Conservation (phyloP, 2,797 vertebrate species). For the Macroramphosus scolopax region DNA sequence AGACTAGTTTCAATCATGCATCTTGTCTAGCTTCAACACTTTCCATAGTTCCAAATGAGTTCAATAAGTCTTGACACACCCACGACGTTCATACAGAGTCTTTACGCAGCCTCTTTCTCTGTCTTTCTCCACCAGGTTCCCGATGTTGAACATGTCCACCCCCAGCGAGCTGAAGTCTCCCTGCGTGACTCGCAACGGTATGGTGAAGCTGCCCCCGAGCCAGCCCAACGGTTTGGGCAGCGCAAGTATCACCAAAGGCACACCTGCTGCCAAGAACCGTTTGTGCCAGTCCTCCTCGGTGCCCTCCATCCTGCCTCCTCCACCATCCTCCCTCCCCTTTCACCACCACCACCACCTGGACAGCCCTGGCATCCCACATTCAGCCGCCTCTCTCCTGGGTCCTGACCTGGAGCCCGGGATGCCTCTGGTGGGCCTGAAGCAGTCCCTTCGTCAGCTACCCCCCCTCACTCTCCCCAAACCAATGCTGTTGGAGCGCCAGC, state of each 20-base stretch:
- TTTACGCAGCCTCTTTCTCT: slow-evolving; percentile 4
- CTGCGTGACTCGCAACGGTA: slow-evolving; percentile 94
- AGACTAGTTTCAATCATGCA: too few species aligned
- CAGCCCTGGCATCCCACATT: slow-evolving; percentile 71
- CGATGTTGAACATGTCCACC: slow-evolving; percentile 93
- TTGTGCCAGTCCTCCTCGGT: slow-evolving; percentile 94
- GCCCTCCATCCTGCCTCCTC: slow-evolving; percentile 86
- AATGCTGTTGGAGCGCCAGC: slow-evolving; percentile 82
- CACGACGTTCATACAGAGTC: too few species aligned
- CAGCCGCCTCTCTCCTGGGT: slow-evolving; percentile 81
- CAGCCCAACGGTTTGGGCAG: slow-evolving; percentile 94
- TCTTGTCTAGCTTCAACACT: too few species aligned
- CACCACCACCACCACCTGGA: slow-evolving; percentile 81
- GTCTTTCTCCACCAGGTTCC: slow-evolving; percentile 72
- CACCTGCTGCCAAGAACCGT: slow-evolving; percentile 95
- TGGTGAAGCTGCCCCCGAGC: slow-evolving; percentile 90
- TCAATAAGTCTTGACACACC: too few species aligned
- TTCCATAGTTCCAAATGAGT: too few species aligned
- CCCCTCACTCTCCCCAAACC: slow-evolving; percentile 77
- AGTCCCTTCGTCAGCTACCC: slow-evolving; percentile 75
- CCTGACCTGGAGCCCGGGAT: slow-evolving; percentile 79
- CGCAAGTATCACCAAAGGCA: slow-evolving; percentile 98
- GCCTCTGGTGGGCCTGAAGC: slow-evolving; percentile 74
- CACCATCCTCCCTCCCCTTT: slow-evolving; percentile 79
- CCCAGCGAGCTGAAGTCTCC: slow-evolving; percentile 94